phyloP scores from a whole-genome alignment of 2,797 vertebrate genomes.

The Oreonectes daqikongensis region DNA sequence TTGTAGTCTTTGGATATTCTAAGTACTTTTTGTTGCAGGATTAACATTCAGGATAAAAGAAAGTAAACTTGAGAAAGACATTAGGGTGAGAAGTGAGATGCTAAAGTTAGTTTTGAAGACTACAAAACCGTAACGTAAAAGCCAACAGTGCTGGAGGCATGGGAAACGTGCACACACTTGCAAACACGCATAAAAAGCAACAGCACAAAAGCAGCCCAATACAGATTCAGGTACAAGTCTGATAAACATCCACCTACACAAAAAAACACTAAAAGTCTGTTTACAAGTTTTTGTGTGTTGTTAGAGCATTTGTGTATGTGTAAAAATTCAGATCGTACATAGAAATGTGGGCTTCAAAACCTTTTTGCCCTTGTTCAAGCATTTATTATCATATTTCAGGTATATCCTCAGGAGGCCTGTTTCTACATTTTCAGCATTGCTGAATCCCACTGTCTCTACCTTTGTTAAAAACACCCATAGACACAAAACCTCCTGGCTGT shows the following conservation, averaged over 20 bases:
- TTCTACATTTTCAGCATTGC: slow-evolving; percentile 25
- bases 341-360: slow-evolving; percentile 27
- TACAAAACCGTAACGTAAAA: background rate
- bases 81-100: too few species aligned
- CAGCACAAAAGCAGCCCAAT: slow-evolving; percentile 13
- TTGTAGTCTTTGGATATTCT: background rate
- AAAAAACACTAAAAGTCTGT: slow-evolving; percentile 5
- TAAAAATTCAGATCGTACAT: background rate
- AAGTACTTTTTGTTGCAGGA: background rate
- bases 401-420: slow-evolving; percentile 33
- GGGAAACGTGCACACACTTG: background rate
- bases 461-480: slow-evolving; percentile 35
- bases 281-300: too few species aligned
- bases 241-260: slow-evolving; percentile 43
- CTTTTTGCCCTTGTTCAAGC: slow-evolving; percentile 1
- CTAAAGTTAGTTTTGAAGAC: too few species aligned
- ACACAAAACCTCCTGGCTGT: slow-evolving; percentile 62
- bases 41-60: background rate
- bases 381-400: slow-evolving; percentile 35
- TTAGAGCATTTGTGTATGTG: slow-evolving; percentile 1
- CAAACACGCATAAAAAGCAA: background rate
- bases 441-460: slow-evolving; percentile 18
- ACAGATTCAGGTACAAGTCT: slow-evolving; percentile 20
- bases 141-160: slow-evolving; percentile 40
- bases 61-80: too few species aligned